Conservation (phyloP, 2,113 vertebrate genomes). For the Phalacrocorax pelagicus region DNA sequence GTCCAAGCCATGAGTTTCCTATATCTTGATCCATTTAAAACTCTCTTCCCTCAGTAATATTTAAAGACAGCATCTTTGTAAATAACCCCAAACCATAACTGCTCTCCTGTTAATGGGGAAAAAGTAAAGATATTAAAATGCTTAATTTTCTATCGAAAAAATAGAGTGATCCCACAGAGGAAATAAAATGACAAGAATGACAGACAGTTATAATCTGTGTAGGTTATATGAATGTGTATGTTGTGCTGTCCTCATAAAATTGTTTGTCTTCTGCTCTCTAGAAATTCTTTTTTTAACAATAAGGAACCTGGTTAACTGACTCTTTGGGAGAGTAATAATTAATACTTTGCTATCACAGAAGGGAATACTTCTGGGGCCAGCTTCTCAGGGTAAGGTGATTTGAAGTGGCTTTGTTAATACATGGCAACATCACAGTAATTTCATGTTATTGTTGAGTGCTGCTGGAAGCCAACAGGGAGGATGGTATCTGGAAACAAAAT, state of each 20-base stretch:
- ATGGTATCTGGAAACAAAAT: background rate
- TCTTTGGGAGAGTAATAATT: background rate
- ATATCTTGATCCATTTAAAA: background rate
- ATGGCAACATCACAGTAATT: background rate
- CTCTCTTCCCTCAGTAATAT: background rate
- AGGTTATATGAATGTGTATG: background rate
- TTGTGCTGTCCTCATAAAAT: background rate
- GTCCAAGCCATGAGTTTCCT: background rate
- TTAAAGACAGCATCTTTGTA: background rate
- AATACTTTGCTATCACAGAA: slow-evolving; percentile 14
- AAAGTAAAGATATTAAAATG: background rate
- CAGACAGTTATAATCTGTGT: background rate
- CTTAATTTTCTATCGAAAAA: background rate
- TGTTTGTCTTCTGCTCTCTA: background rate
- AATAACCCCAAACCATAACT: background rate
- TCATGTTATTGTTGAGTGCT: background rate
- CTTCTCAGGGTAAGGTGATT: background rate
- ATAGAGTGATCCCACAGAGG: background rate
- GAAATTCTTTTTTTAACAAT: background rate
- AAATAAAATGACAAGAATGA: background rate
- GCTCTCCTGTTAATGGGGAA: background rate
- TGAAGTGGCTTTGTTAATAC: background rate
- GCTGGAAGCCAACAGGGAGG: background rate
- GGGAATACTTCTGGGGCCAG: background rate
- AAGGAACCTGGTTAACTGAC: background rate